Base-by-base conservation (phyloP, 2,113 vertebrate species). In the Boulengeromyrus knoepffleri region DNA sequence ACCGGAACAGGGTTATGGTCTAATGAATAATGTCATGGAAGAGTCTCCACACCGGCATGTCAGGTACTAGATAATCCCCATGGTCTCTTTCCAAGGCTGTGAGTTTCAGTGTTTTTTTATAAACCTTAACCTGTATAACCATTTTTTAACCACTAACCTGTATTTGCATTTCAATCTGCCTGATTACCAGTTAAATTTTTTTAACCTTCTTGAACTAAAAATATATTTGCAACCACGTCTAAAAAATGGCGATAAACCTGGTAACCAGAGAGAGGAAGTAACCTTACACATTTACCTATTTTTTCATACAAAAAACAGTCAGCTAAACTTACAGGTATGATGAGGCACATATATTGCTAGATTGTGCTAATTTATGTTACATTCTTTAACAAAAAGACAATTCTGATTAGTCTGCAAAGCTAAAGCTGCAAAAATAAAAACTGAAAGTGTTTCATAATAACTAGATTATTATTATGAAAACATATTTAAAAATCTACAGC, bases 11-110 rank as follows among this genome's bases (percentile, higher is more conserved):
- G 90, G 90, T 92, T 94, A 92, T 94, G 93, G 90, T 92, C 93
- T 93, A 89, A 92, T 90, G 90, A 92, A 85, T 94, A 91, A 95
- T 94, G 93, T 95, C 93, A 94, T 95, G 94, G 94, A 95, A 95
- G 95, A 94, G 91, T 91, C 80, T 86, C 6, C 85, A 89, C 70
- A 36, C 88, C 89, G 87, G 90, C 91, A 88, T 89, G 89, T 90
- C 91, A 89, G 0, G 31, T 89, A 88, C 39, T 49, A 13, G 89
- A 74, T 70, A 85, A 89, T 80, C 70, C 17, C 90, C 77, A 88
- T 46, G 46, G 24, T 85, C 42, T 49, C 58, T 89, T 89, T 46
- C 9, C 39, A 58, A 83, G 89, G 89, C 70, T 36, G 88, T 39
- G 46, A 88, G 83, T 49, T 17, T 36, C 70, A 74, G 13, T 53